Evolutionary conservation across 2,888 invertebrate genomes (phyloP), one percentile per base, ranked within the genome.

Genomic region (Drosophila kokeensis): DNA sequence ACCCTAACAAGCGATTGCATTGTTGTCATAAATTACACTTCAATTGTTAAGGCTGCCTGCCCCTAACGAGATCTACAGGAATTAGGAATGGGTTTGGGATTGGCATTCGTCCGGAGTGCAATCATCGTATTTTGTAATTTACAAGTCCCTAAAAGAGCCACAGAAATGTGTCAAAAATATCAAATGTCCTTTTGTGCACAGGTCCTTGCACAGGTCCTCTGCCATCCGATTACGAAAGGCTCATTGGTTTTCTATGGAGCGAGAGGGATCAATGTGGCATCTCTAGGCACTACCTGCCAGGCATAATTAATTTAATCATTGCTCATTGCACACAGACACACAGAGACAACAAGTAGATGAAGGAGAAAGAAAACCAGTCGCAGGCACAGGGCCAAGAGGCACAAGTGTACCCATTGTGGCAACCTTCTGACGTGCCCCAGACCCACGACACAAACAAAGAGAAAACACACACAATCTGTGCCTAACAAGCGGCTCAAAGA

Each of bases 221-320:
- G 49, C 55, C 34, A 32, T 40, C 80, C 76, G 76, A 70, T 80
- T 78, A 66, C 45, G 69, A 42, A 45, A 71, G 82, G 87, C 90
- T 86, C 64, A 40, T 29, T 88, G 90, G 74, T 67, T 64, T 72
- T 83, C 83, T 81, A 83, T 86, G 63, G 61, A 50, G 13, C 29
- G 29, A 30, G 42, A 62, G 61, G 40, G 40, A 49, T 68, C 50
- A 50, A 30, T 58, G 76, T 74, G 65, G 62, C 36, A 61, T 42
- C 40, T 55, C 57, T 40, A 53, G 62, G 21, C 49, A 48, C 77
- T 90, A 87, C 87, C 87, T 87, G 87, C 75, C 82, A 68, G 68
- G 74, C 87, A 90, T 87, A 89, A 87, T 87, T 90, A 87, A 87
- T 87, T 87, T 87, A 87, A 89, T 90, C 87, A 89, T 82, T 87